Conservation (phyloP, 1,140 invertebrate species). For the Copidosoma floridanum region DNA sequence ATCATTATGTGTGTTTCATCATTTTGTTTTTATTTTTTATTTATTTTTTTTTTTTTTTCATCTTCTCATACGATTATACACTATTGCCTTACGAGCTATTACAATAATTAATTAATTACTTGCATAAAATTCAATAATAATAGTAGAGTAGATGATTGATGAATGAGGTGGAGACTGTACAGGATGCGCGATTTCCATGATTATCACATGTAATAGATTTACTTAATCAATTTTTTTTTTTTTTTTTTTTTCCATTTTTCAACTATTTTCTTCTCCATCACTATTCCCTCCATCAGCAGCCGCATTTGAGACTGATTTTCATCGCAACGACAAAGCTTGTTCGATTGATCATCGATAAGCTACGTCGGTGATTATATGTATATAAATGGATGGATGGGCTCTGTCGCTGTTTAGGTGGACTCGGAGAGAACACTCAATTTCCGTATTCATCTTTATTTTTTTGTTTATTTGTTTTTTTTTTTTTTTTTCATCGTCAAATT, state of each 20-base stretch:
- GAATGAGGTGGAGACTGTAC: constrained; percentile 58
- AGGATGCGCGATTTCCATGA: constrained; percentile 57
- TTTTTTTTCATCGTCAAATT: too few relatives aligned
- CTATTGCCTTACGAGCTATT: constrained; percentile 50
- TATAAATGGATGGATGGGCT: constrained; percentile 14
- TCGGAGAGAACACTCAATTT: too few relatives aligned
- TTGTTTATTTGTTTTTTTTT: too few relatives aligned
- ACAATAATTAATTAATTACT: constrained; percentile 56
- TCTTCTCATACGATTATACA: constrained; percentile 47
- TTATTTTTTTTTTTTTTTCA: too few relatives aligned
- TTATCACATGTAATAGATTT: constrained; percentile 59
- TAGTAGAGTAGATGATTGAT: constrained; percentile 57
- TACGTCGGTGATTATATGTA: too few relatives aligned
- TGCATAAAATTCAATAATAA: constrained; percentile 53
- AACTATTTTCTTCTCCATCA: constrained; percentile 11
- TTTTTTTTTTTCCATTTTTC: constrained; percentile 17
- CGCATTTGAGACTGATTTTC: too few relatives aligned
- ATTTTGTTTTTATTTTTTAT: too few relatives aligned
- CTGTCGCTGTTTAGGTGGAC: too few relatives aligned
- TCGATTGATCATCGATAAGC: constrained; percentile 1
- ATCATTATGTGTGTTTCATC: too few relatives aligned
- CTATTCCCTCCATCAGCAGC: constrained; percentile 13
- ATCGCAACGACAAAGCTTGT: too few relatives aligned
- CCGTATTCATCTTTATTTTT: too few relatives aligned
- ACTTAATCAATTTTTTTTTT: constrained; percentile 31